Evolutionary conservation across 2,797 vertebrate species (phyloP).

Genomic region (Simalia tracyae): DNA sequence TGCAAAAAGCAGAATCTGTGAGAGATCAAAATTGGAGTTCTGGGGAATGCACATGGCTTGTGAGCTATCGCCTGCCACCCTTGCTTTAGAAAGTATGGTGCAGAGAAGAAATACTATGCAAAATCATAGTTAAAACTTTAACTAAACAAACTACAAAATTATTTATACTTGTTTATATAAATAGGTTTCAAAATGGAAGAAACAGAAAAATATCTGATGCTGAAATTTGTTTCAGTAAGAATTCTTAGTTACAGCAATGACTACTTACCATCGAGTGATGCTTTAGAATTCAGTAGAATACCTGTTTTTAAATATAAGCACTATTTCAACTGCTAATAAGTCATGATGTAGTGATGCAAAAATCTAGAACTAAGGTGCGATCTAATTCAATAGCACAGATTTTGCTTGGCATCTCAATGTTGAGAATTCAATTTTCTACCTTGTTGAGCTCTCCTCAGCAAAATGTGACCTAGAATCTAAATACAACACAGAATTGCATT

Average conservation of each 20-base stretch:
- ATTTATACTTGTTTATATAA: too few relatives aligned
- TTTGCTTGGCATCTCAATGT: too few relatives aligned
- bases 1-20: too few relatives aligned
- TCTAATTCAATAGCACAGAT: neutral
- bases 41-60: too few relatives aligned
- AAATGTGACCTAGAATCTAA: too few relatives aligned
- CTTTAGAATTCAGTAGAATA: neutral
- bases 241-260: neutral
- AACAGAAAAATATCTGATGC: neutral
- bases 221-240: conserved; percentile 25
- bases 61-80: too few relatives aligned
- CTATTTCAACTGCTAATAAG: neutral
- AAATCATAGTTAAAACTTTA: neutral
- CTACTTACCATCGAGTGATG: conserved; percentile 11
- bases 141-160: too few relatives aligned
- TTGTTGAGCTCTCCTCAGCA: too few relatives aligned
- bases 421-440: too few relatives aligned
- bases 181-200: neutral
- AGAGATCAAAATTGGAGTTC: too few relatives aligned
- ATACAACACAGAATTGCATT: too few relatives aligned
- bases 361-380: neutral
- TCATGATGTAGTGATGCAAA: neutral
- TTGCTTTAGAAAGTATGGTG: neutral
- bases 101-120: neutral
- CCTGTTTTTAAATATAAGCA: neutral